These are phyloP conservation scores for Corythornis madagascariensis DNA, from an alignment of 2,113 vertebrate species.

Conservation along the genomic window DNA sequence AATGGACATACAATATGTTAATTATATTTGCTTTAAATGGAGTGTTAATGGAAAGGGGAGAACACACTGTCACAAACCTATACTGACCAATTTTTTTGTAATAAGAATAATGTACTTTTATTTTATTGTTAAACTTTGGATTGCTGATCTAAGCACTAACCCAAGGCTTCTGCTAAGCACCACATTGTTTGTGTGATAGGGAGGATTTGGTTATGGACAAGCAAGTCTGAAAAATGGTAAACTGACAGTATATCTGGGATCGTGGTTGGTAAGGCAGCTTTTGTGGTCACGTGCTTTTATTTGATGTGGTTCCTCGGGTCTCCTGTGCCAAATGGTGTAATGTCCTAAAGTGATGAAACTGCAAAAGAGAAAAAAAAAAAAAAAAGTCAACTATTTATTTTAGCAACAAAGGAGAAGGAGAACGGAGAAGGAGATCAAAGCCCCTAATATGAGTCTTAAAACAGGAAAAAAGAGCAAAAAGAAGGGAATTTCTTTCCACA, in stretches of 20 bases:
- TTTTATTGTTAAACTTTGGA: slow-evolving; percentile 52
- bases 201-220: slow-evolving; percentile 68
- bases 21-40: not conserved
- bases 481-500: not conserved
- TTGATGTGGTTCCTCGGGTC: slow-evolving; percentile 77
- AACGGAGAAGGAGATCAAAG: slow-evolving; percentile 68
- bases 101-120: slow-evolving; percentile 33
- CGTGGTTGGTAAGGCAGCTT: slow-evolving; percentile 67
- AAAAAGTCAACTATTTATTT: slow-evolving; percentile 52
- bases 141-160: slow-evolving; percentile 72
- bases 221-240: slow-evolving; percentile 72
- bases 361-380: slow-evolving; percentile 42
- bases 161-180: slow-evolving; percentile 65
- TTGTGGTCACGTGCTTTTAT: slow-evolving; percentile 77
- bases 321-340: slow-evolving; percentile 72
- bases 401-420: slow-evolving; percentile 59
- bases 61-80: slow-evolving; percentile 19
- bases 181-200: slow-evolving; percentile 65
- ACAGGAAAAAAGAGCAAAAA: slow-evolving; percentile 25
- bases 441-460: slow-evolving; percentile 47
- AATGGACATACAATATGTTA: not conserved
- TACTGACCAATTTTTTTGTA: slow-evolving; percentile 26
- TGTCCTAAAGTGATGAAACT: slow-evolving; percentile 76
- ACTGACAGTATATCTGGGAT: slow-evolving; percentile 62
- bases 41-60: not conserved